A percentile compares a stretch with the other conserved stretches of the same genome.
Evolutionary conservation across 2,797 vertebrate species (phyloP).

Genomic region (Myotis vivesi): DNA sequence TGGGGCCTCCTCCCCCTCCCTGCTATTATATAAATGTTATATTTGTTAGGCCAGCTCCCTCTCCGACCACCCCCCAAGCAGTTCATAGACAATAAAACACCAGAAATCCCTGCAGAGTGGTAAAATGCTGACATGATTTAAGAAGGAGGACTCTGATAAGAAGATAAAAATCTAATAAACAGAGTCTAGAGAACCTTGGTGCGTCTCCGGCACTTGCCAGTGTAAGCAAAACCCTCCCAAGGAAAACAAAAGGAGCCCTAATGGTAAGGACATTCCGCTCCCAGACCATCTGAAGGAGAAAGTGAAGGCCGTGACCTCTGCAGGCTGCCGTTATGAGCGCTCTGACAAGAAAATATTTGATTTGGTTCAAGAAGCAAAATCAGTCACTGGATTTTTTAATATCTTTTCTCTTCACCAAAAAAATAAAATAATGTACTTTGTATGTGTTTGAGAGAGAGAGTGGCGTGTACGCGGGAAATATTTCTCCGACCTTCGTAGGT

Average conservation of each 20-base stretch:
- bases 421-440: slow-evolving; percentile 60
- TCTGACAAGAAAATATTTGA: slow-evolving; percentile 90
- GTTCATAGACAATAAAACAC: slow-evolving; percentile 88
- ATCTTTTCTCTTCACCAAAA: slow-evolving; percentile 68
- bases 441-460: slow-evolving; percentile 28
- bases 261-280: slow-evolving; percentile 86
- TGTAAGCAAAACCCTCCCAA: slow-evolving; percentile 88
- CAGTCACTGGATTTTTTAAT: slow-evolving; percentile 84
- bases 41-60: slow-evolving; percentile 80
- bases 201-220: slow-evolving; percentile 85
- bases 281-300: slow-evolving; percentile 87
- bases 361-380: slow-evolving; percentile 87
- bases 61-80: slow-evolving; percentile 81
- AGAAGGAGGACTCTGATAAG: slow-evolving; percentile 89
- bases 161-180: slow-evolving; percentile 91
- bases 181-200: slow-evolving; percentile 88
- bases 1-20: slow-evolving; percentile 60
- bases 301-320: slow-evolving; percentile 85
- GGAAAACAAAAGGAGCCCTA: slow-evolving; percentile 86
- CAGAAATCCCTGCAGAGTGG: slow-evolving; percentile 87
- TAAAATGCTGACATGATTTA: slow-evolving; percentile 90
- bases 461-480: not conserved
- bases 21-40: slow-evolving; percentile 82
- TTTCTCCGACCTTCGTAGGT: not conserved
- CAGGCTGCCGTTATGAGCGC: slow-evolving; percentile 86